Evolutionary conservation across 2,113 vertebrate species (phyloP).

Genomic region (Cebus imitator): DNA sequence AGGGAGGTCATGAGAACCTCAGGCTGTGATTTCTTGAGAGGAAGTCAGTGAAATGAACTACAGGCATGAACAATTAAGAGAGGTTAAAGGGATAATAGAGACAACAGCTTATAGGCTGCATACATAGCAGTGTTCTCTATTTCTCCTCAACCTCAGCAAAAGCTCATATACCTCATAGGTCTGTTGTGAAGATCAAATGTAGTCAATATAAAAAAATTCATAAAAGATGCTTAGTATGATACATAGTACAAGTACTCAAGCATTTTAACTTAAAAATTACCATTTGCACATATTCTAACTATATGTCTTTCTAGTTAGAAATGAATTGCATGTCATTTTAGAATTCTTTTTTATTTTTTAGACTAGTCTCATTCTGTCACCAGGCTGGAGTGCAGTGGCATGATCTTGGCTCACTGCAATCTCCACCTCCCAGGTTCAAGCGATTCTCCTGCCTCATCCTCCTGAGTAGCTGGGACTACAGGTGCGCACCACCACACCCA

Average conservation of each 20-base stretch:
- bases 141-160: neutral
- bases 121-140: neutral
- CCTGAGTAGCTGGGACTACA: too few species aligned
- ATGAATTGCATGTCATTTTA: neutral
- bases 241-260: neutral
- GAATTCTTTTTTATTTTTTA: neutral
- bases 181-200: neutral
- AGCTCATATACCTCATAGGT: neutral
- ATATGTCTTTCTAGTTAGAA: neutral
- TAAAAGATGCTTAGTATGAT: neutral
- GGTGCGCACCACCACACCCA: too few species aligned
- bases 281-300: neutral
- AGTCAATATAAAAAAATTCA: neutral
- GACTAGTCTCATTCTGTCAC: too few species aligned
- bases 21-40: neutral
- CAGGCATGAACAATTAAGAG: neutral
- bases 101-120: neutral
- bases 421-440: too few species aligned
- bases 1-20: neutral
- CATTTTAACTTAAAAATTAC: conserved; percentile 2
- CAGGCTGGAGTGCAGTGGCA: too few species aligned
- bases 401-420: too few species aligned
- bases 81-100: neutral
- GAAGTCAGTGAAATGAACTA: neutral
- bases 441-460: too few species aligned